phyloP scores from a whole-genome alignment of 2,797 vertebrate genomes.

The Denticeps clupeoides region DNA sequence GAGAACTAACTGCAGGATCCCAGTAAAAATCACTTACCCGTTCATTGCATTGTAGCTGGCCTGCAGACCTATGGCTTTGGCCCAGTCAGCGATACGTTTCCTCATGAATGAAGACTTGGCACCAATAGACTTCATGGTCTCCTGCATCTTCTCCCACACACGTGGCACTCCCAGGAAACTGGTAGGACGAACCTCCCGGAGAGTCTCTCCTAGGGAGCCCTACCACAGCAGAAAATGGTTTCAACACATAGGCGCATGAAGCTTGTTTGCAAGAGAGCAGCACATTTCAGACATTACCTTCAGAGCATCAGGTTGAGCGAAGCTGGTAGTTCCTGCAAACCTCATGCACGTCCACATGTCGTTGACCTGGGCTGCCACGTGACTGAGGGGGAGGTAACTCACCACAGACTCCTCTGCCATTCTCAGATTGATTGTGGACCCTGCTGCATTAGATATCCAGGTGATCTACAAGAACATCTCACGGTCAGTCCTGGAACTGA shows the following conservation, averaged over 20 bases:
- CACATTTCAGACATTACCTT: constrained; percentile 46
- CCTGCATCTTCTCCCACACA: constrained; percentile 74
- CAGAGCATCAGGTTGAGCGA: constrained; percentile 62
- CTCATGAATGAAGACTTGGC: constrained; percentile 50
- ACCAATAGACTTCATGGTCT: constrained; percentile 52
- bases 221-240: too few relatives aligned
- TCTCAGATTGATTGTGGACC: constrained; percentile 3
- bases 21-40: constrained; percentile 37
- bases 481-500: not conserved
- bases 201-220: constrained; percentile 56
- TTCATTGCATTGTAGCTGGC: constrained; percentile 62
- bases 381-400: constrained; percentile 69
- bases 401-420: constrained; percentile 40
- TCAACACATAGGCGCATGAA: not conserved
- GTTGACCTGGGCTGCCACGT: constrained; percentile 62
- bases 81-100: constrained; percentile 51
- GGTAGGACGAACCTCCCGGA: constrained; percentile 61
- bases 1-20: too few relatives aligned
- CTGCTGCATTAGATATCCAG: constrained; percentile 45
- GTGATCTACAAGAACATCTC: constrained; percentile 48
- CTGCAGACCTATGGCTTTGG: constrained; percentile 58
- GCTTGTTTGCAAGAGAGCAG: not conserved
- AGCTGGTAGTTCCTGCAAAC: constrained; percentile 46
- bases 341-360: constrained; percentile 61
- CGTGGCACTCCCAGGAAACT: constrained; percentile 64